phyloP scores from a whole-genome alignment of 2,113 vertebrate genomes.

The Uropsilus gracilis region DNA sequence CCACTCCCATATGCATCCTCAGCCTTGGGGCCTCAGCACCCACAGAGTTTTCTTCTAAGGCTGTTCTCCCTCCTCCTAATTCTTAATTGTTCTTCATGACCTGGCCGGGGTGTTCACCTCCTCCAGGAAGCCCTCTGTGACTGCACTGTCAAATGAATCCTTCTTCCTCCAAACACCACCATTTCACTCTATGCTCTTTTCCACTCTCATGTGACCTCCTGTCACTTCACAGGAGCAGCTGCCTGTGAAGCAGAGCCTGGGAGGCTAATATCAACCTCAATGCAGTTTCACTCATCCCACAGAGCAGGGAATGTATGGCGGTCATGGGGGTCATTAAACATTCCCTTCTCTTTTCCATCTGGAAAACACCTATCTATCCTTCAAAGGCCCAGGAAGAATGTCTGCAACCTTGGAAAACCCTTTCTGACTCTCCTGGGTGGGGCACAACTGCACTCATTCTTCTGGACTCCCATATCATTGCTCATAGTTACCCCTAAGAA shows the following conservation, averaged over 20 bases:
- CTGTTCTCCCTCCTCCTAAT: neutral
- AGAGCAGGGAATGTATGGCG: too few relatives aligned
- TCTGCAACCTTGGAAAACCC: neutral
- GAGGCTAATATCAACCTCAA: neutral
- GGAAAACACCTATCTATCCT: neutral
- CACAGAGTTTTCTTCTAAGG: neutral
- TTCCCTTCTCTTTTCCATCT: neutral
- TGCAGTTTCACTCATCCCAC: neutral
- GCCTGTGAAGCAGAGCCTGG: neutral
- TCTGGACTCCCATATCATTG: neutral
- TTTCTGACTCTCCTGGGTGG: neutral
- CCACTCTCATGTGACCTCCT: neutral
- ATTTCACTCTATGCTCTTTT: neutral
- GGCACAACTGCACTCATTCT: neutral
- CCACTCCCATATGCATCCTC: neutral
- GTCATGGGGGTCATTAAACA: neutral
- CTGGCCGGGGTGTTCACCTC: neutral
- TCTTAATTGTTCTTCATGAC: neutral
- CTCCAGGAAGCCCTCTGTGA: conserved; percentile 15
- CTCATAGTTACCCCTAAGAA: neutral
- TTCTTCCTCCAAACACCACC: neutral
- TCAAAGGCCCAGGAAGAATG: neutral
- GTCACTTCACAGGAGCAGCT: neutral
- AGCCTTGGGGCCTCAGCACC: neutral
- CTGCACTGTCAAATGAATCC: neutral